phyloP scores from a whole-genome alignment of 2,797 vertebrate genomes.

The Brachymystax lenok region DNA sequence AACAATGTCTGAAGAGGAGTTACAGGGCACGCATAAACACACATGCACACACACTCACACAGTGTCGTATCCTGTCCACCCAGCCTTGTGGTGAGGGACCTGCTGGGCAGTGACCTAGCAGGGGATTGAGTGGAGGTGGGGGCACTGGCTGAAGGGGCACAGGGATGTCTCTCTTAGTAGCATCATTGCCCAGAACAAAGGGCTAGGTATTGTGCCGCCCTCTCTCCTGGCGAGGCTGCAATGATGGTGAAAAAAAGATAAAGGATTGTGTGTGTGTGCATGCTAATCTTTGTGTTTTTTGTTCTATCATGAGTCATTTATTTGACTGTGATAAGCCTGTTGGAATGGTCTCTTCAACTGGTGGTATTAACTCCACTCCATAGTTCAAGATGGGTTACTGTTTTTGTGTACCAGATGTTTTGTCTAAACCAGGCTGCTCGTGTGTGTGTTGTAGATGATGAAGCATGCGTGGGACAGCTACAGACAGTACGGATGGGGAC shows the following conservation, averaged over 20 bases:
- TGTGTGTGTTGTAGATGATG: conserved; percentile 86
- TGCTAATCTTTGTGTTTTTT: no score
- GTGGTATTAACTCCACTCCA: no score
- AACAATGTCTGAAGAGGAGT: not conserved
- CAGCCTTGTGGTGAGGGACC: conserved; percentile 14
- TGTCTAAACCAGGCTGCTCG: not conserved
- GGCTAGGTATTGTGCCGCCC: not conserved
- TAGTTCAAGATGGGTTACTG: no score
- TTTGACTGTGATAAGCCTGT: no score
- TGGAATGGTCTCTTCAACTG: no score
- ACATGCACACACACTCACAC: conserved; percentile 19
- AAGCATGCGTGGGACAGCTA: conserved; percentile 99
- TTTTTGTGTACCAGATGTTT: not conserved
- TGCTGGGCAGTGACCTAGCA: conserved; percentile 34
- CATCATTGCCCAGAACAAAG: not conserved
- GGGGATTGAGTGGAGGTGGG: not conserved
- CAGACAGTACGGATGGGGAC: conserved; percentile 96
- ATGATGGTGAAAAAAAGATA: no score
- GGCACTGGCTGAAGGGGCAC: not conserved
- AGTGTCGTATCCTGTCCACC: conserved; percentile 23
- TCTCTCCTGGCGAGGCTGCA: not conserved
- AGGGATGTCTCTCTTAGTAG: not conserved
- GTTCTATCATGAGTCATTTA: no score
- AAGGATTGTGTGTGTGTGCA: no score
- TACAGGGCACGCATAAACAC: conserved; percentile 8